phyloP scores from a whole-genome alignment of 2,888 invertebrate species.

The Dryococelus australis region DNA sequence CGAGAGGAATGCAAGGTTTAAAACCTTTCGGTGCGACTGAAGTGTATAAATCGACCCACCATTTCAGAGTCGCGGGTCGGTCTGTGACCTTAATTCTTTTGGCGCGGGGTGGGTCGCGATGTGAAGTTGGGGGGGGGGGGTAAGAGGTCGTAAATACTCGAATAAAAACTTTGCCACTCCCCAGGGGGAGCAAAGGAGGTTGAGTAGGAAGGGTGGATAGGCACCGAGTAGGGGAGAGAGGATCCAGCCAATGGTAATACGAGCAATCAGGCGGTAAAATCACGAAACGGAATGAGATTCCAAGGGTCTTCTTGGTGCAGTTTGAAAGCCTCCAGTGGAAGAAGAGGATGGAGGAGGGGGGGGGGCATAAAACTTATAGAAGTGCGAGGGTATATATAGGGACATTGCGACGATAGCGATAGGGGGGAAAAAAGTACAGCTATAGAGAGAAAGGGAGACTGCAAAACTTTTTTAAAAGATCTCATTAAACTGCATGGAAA shows the following conservation, averaged over 20 bases:
- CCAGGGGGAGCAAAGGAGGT: not conserved
- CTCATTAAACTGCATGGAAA: not conserved
- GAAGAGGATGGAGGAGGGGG: not conserved
- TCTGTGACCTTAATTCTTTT: not conserved
- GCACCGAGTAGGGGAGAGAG: too few species aligned
- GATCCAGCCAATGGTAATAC: not conserved
- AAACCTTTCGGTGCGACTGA: not conserved
- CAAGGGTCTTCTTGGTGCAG: not conserved
- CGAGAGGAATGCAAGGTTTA: not conserved
- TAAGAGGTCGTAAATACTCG: not conserved
- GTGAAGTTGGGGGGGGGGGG: not conserved
- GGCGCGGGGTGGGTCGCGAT: not conserved
- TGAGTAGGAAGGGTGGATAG: not conserved
- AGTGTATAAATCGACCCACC: not conserved
- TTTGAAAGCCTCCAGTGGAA: too few species aligned
- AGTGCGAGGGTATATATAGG: not conserved
- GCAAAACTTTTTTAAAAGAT: not conserved
- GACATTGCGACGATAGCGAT: not conserved
- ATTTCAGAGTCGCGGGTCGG: not conserved
- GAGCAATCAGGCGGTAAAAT: constrained; percentile 4
- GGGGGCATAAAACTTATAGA: not conserved
- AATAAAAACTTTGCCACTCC: constrained; percentile 1
- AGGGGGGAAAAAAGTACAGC: not conserved
- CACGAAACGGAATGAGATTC: constrained; percentile 1
- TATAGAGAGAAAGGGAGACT: not conserved